Percentiles rank a stretch among this genome's conserved stretches.
Evolutionary conservation across 1,140 invertebrate species (phyloP).

Genomic region (Saxidomus purpurata): DNA sequence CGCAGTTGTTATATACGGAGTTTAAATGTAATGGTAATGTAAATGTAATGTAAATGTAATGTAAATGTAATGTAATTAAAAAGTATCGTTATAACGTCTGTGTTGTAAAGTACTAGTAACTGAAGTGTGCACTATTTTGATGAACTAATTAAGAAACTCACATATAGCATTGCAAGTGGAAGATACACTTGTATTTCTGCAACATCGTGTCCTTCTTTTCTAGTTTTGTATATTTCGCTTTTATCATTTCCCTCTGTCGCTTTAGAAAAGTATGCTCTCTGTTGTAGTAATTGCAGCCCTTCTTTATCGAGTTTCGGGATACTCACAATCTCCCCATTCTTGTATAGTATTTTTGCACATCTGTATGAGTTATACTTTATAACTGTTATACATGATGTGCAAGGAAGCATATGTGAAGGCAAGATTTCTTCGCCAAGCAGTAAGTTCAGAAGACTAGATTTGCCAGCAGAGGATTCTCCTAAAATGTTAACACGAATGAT

Average conservation of each 20-base stretch:
- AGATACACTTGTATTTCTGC: constrained; percentile 60
- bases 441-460: constrained; percentile 63
- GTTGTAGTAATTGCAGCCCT: constrained; percentile 39
- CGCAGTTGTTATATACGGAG: too few species aligned
- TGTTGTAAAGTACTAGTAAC: too few species aligned
- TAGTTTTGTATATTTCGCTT: constrained; percentile 18
- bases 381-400: constrained; percentile 61
- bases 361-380: constrained; percentile 33
- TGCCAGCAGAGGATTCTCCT: constrained; percentile 62
- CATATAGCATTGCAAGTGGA: constrained; percentile 33
- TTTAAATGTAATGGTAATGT: too few species aligned
- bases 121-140: too few species aligned
- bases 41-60: too few species aligned
- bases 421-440: constrained; percentile 55
- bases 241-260: background rate
- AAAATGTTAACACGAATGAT: too few species aligned
- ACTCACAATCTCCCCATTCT: constrained; percentile 2
- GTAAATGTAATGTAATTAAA: too few species aligned
- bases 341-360: constrained; percentile 35
- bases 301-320: constrained; percentile 43
- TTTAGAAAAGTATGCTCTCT: constrained; percentile 53
- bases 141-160: too few species aligned
- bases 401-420: constrained; percentile 56
- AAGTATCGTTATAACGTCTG: too few species aligned
- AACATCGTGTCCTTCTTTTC: constrained; percentile 58